phyloP scores from a whole-genome alignment of 2,113 vertebrate genomes.

The Mormoops blainvillei region DNA sequence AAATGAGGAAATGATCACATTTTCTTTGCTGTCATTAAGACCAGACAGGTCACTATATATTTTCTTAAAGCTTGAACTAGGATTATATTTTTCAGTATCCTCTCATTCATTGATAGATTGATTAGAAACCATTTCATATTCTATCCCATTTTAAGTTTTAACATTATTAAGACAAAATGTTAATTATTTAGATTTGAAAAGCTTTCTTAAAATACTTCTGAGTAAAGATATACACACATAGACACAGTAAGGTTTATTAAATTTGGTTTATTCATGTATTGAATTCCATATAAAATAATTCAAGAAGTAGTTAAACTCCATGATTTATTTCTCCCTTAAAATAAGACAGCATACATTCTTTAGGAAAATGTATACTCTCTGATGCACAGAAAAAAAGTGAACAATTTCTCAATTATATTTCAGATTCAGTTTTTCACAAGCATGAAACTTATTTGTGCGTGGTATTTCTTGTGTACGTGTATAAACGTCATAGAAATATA shows the following conservation, averaged over 20 bases:
- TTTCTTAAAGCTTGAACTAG: not conserved
- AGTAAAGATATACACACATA: not conserved
- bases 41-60: not conserved
- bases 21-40: not conserved
- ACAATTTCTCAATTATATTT: conserved; percentile 3
- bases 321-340: conserved; percentile 6
- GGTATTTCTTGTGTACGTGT: conserved; percentile 49
- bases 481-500: conserved; percentile 69
- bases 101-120: not conserved
- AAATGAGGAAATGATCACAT: conserved; percentile 17
- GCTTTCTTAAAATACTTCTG: not conserved
- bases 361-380: not conserved
- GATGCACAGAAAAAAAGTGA: not conserved
- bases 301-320: not conserved
- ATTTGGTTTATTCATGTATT: conserved; percentile 13
- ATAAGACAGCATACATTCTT: not conserved
- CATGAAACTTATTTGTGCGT: conserved; percentile 45
- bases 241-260: not conserved
- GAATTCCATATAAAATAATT: not conserved
- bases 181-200: not conserved
- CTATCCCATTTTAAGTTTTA: conserved; percentile 11
- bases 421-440: conserved; percentile 28
- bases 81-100: not conserved
- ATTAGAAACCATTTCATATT: conserved; percentile 2
- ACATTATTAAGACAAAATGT: not conserved